These are phyloP conservation scores for Hemicrepidius hirtus DNA, from an alignment of 2,888 invertebrate species.

Conservation along the genomic window DNA sequence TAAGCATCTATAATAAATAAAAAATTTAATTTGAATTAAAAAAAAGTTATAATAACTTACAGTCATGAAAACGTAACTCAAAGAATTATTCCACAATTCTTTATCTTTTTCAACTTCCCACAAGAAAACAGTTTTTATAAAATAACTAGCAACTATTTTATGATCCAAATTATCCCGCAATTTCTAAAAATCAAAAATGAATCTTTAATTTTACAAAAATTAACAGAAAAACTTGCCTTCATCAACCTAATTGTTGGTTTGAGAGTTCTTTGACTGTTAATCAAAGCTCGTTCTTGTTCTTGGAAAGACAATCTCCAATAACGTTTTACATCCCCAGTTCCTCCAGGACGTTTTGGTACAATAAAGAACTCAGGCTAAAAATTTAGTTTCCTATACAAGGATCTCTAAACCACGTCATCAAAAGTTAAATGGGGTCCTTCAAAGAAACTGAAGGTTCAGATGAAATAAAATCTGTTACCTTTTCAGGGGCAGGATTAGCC, in stretches of 20 bases:
- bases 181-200: conserved; percentile 66
- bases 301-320: conserved; percentile 71
- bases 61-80: conserved; percentile 64
- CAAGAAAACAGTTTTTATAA: conserved; percentile 71
- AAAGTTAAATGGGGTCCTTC: no score
- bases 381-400: no score
- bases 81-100: conserved; percentile 59
- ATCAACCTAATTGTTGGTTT: conserved; percentile 67
- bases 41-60: conserved; percentile 54
- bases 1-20: conserved; percentile 68
- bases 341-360: conserved; percentile 64
- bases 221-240: conserved; percentile 59
- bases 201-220: no score
- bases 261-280: conserved; percentile 59
- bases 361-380: conserved; percentile 61
- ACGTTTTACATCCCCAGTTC: conserved; percentile 41
- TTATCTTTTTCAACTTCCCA: conserved; percentile 63
- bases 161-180: conserved; percentile 67
- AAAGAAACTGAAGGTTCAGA: no score
- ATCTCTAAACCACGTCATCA: no score
- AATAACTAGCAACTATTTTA: conserved; percentile 70
- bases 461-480: conserved; percentile 29
- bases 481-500: conserved; percentile 21
- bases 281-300: conserved; percentile 68
- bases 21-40: not conserved